phyloP scores from a whole-genome alignment of 2,888 invertebrate genomes.

The Drosophila falleni region DNA sequence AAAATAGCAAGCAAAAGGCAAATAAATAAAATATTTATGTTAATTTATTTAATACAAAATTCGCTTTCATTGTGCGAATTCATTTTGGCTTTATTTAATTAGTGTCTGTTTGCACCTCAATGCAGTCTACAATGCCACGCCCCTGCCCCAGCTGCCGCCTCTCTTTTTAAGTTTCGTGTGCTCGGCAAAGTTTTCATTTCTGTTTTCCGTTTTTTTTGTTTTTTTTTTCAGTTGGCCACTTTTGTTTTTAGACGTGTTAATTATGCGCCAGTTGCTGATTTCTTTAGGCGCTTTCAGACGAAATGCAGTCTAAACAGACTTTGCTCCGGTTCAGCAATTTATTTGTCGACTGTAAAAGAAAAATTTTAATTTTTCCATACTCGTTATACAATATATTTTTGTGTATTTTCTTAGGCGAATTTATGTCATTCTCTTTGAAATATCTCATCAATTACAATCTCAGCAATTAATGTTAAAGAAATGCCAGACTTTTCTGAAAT shows the following conservation, averaged over 20 bases:
- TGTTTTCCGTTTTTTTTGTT: slow-evolving; percentile 2
- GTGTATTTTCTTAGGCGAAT: not conserved
- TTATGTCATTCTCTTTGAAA: not conserved
- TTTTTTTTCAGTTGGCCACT: slow-evolving; percentile 35
- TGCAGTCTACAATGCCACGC: slow-evolving; percentile 35
- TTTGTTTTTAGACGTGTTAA: slow-evolving; percentile 59
- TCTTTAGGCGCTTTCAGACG: slow-evolving; percentile 13
- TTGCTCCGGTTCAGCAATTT: slow-evolving; percentile 23
- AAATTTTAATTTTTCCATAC: slow-evolving; percentile 1
- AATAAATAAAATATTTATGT: slow-evolving; percentile 70
- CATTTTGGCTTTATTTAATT: slow-evolving; percentile 55
- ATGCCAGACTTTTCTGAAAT: not conserved
- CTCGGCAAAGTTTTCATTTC: slow-evolving; percentile 33
- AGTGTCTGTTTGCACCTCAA: slow-evolving; percentile 60
- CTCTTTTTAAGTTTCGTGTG: slow-evolving; percentile 10
- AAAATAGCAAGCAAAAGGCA: slow-evolving; percentile 31
- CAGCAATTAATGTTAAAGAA: not conserved
- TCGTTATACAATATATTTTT: slow-evolving; percentile 1
- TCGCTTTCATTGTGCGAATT: slow-evolving; percentile 57
- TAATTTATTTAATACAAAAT: slow-evolving; percentile 64
- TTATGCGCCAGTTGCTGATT: slow-evolving; percentile 46
- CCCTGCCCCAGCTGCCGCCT: not conserved
- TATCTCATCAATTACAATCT: not conserved
- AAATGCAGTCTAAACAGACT: slow-evolving; percentile 12
- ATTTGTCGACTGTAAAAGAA: not conserved